Evolutionary conservation across 2,797 vertebrate genomes (phyloP), one percentile per base, ranked within the genome.

Genomic region (Acomys russatus): DNA sequence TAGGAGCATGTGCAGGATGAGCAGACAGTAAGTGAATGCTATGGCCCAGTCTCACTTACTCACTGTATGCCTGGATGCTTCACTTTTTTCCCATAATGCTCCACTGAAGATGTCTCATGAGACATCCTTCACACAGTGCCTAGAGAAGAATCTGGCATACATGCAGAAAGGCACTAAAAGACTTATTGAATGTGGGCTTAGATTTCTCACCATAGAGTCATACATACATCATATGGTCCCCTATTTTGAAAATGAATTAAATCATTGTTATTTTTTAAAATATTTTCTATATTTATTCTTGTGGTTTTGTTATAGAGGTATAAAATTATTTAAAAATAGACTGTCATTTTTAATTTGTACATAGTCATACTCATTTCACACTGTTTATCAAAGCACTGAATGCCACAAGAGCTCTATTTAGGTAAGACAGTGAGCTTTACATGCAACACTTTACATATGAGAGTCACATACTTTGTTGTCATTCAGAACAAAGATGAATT

Each of bases 401-500:
- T 4, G 56, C 9, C 14, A 0, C 12, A 71, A 20, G 70, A 61
- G 22, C 12, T 66, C 33, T 54, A 66, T 28, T 66, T 64, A 68
- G 79, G 71, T 35, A 78, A 61, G 22, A 85, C 11, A 78, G 15
- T 17, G 64, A 44, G 18, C 73, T 96, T 91, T 87, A 95, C 94
- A 73, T 68, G n/a, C 15, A 93, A 17, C 70, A 44, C 61, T 93
- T 82, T 94, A 56, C 20, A 59, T 63, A 28, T 88, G 79, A 71
- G 18, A 44, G 17, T 94, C 30, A 66, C 61, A 59, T 44, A 35
- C 70, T 35, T 78, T 95, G 83, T 35, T 92, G 33, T 89, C 82
- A 96, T 77, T 95, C 64, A 88, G 79, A 90, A 88, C 94, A 91
- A 94, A 94, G 54, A 78, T 49, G 7, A 66, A 61, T 63, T 90